Percentiles rank a stretch among this genome's conserved stretches.
These are phyloP conservation scores for Melinopterus prodromus DNA, from an alignment of 2,888 invertebrate species.

Conservation along the genomic window DNA sequence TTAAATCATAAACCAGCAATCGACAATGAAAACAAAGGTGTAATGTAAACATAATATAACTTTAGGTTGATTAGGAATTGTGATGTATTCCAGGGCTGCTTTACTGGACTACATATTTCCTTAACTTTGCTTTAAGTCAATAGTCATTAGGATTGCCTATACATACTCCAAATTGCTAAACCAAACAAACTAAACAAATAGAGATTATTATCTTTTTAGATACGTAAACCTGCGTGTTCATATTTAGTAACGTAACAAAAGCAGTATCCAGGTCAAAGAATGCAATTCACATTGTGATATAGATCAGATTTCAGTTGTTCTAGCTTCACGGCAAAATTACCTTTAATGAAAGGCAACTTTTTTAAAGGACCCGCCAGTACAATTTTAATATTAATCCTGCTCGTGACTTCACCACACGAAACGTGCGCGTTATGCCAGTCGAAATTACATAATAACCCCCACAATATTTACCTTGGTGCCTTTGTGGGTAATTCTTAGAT, in stretches of 20 bases:
- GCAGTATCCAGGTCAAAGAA: not conserved
- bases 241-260: not conserved
- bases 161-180: not conserved
- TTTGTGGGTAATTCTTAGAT: not conserved
- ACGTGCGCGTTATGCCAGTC: not conserved
- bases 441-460: not conserved
- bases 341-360: not conserved
- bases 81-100: too few relatives aligned
- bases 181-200: not conserved
- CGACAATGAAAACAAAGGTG: too few relatives aligned
- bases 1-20: too few relatives aligned
- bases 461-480: not conserved
- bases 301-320: not conserved
- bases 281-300: not conserved
- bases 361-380: not conserved
- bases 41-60: too few relatives aligned
- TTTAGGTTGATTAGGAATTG: too few relatives aligned
- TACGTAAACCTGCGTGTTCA: not conserved
- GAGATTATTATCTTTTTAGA: not conserved
- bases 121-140: too few relatives aligned
- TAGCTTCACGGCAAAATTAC: not conserved
- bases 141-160: too few relatives aligned
- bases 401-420: not conserved
- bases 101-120: too few relatives aligned
- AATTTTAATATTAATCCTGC: not conserved